These are phyloP conservation scores for Anguilla japonica DNA, from an alignment of 2,113 vertebrate genomes.

Conservation along the genomic window DNA sequence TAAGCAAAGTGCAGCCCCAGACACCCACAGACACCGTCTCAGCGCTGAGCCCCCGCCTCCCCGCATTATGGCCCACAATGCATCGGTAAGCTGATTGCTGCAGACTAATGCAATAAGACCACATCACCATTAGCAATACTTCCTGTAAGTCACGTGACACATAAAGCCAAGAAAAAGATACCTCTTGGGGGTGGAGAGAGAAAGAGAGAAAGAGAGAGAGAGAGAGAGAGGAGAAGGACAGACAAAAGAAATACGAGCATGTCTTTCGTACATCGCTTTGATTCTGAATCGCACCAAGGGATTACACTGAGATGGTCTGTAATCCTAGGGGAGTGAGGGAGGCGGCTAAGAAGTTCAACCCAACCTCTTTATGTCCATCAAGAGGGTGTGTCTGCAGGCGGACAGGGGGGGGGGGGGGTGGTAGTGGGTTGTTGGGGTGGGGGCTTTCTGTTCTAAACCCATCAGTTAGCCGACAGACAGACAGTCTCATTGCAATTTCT, in stretches of 20 bases:
- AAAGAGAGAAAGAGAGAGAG: neutral
- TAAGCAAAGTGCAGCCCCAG: constrained; percentile 4
- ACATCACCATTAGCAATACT: constrained; percentile 32
- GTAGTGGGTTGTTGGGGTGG: too few relatives aligned
- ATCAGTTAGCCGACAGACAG: constrained; percentile 24
- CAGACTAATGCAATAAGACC: constrained; percentile 39
- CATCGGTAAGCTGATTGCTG: constrained; percentile 23
- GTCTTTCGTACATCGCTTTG: neutral
- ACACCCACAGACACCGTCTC: neutral
- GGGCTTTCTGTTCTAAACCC: neutral
- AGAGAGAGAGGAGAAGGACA: neutral
- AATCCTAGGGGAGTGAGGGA: neutral
- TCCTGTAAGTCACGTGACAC: constrained; percentile 26
- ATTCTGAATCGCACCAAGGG: neutral
- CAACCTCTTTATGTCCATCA: neutral
- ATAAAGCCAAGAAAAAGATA: neutral
- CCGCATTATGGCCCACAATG: constrained; percentile 32
- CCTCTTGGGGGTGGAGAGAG: neutral
- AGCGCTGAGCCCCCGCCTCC: neutral
- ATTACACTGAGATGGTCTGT: neutral
- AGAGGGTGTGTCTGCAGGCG: neutral
- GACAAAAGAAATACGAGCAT: neutral
- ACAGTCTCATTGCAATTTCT: neutral
- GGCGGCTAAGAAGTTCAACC: neutral
- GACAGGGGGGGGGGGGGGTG: neutral